phyloP scores from a whole-genome alignment of 2,113 vertebrate genomes.

The Pyrgilauda ruficollis region DNA sequence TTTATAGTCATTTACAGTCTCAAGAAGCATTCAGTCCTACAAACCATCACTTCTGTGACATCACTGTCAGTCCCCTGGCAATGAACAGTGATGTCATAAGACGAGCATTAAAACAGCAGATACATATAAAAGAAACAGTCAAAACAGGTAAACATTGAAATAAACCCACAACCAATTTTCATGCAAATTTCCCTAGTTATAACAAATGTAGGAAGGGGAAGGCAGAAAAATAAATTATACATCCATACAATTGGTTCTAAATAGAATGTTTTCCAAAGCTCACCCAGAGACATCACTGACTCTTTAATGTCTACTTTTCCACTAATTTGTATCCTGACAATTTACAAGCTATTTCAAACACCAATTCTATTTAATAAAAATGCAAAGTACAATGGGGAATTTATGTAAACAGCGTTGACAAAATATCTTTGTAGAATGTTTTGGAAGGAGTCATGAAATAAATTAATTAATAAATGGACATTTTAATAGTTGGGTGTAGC shows the following conservation, averaged over 20 bases:
- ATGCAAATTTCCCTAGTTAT: constrained; percentile 20
- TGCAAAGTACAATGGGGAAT: constrained; percentile 46
- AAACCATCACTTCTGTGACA: not conserved
- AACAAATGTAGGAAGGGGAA: constrained; percentile 4
- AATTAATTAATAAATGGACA: constrained; percentile 16
- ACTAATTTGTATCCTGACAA: constrained; percentile 54
- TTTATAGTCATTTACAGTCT: not conserved
- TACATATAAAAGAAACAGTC: not conserved
- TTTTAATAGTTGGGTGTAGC: not conserved
- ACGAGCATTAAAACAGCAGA: not conserved
- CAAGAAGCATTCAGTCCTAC: not conserved
- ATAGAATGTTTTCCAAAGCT: constrained; percentile 45
- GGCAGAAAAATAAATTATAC: constrained; percentile 34
- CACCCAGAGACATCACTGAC: constrained; percentile 14
- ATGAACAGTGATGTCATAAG: not conserved
- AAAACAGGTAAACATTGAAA: not conserved
- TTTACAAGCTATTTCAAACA: constrained; percentile 54
- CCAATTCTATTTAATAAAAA: constrained; percentile 57
- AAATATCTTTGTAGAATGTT: constrained; percentile 37
- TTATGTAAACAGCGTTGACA: constrained; percentile 45
- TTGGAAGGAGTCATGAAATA: constrained; percentile 2
- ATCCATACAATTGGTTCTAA: constrained; percentile 10
- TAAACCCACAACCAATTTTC: constrained; percentile 1
- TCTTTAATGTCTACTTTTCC: constrained; percentile 25
- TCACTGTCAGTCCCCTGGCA: not conserved